phyloP scores from a whole-genome alignment of 1,140 invertebrate species.

The Atta colombica region DNA sequence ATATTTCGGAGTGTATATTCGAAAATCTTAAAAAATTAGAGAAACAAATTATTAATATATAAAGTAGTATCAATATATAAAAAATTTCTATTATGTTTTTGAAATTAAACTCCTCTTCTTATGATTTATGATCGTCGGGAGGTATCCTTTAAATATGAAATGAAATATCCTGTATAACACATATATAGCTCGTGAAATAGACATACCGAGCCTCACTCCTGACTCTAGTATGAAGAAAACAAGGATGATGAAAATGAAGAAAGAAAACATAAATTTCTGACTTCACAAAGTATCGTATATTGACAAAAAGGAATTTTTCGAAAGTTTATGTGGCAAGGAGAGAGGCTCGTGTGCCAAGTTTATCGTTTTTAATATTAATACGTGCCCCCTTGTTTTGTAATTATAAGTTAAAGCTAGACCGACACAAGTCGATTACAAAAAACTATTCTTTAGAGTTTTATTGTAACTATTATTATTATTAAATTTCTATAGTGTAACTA shows the following conservation, averaged over 20 bases:
- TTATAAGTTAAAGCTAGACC: conserved; percentile 65
- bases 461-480: conserved; percentile 69
- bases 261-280: conserved; percentile 10
- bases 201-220: conserved; percentile 1
- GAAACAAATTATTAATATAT: neutral
- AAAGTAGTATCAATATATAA: neutral
- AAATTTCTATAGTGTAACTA: conserved; percentile 70
- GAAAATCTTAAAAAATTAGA: neutral
- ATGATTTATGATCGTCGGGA: neutral
- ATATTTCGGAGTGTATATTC: neutral
- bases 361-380: conserved; percentile 37
- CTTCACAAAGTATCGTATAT: neutral
- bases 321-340: neutral
- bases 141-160: neutral
- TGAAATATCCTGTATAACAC: conserved; percentile 7
- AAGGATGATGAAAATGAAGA: neutral
- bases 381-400: conserved; percentile 42
- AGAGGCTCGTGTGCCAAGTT: conserved; percentile 44
- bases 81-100: neutral
- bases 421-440: conserved; percentile 39
- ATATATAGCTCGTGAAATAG: neutral
- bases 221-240: neutral
- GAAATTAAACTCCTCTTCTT: neutral
- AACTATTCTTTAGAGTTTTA: conserved; percentile 8
- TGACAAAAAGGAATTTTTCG: neutral